Percentiles rank a stretch among this genome's conserved stretches.
phyloP scores from a whole-genome alignment of 2,888 invertebrate species.

The Agonopterix subpropinquella region DNA sequence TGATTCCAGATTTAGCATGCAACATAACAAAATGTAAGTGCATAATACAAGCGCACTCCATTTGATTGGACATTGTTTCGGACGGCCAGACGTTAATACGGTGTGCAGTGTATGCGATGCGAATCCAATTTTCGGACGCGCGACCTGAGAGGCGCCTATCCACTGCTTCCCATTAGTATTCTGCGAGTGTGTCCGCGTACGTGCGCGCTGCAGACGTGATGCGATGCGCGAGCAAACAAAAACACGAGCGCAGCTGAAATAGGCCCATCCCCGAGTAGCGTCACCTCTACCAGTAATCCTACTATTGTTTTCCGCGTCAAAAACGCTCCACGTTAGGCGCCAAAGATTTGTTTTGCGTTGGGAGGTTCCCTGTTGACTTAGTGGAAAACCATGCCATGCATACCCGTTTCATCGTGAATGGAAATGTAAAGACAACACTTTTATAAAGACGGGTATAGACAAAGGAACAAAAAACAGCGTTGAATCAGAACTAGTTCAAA shows the following conservation, averaged over 20 bases:
- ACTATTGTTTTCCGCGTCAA: constrained; percentile 27
- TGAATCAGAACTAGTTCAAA: constrained; percentile 1
- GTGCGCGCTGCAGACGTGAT: constrained; percentile 50
- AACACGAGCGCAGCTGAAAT: constrained; percentile 43
- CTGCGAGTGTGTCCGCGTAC: constrained; percentile 35
- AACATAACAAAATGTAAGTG: constrained; percentile 17
- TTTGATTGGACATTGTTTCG: constrained; percentile 68
- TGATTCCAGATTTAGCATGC: constrained; percentile 10
- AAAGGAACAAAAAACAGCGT: too few species aligned
- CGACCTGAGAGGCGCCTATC: constrained; percentile 38
- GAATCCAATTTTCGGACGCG: constrained; percentile 59
- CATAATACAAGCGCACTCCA: constrained; percentile 25
- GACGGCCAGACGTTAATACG: constrained; percentile 37
- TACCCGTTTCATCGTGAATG: constrained; percentile 1
- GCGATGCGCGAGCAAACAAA: constrained; percentile 54
- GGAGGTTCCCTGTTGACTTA: constrained; percentile 10
- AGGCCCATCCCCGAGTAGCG: constrained; percentile 27
- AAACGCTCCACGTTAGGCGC: constrained; percentile 12
- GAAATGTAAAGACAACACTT: not conserved
- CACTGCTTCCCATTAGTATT: constrained; percentile 49
- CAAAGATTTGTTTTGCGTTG: constrained; percentile 18
- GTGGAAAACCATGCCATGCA: constrained; percentile 11
- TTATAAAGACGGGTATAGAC: too few species aligned
- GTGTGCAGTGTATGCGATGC: constrained; percentile 42
- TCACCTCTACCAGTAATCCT: constrained; percentile 20